phyloP scores from a whole-genome alignment of 1,140 invertebrate genomes.

The Ceratina calcarata region DNA sequence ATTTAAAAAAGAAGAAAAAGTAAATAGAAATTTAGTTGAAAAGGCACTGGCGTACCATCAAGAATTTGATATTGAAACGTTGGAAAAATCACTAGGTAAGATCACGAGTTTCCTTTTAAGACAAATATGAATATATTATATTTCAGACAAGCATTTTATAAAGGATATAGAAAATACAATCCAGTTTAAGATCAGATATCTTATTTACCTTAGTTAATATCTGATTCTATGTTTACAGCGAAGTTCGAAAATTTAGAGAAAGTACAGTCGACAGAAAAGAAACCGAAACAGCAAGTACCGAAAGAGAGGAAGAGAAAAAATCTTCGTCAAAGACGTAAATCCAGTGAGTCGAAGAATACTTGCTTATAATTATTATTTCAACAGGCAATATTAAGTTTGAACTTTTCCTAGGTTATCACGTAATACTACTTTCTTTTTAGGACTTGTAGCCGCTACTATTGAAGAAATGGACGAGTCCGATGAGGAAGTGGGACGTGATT shows the following conservation, averaged over 20 bases:
- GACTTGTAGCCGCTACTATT: conserved; percentile 54
- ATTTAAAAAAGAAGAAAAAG: conserved; percentile 85
- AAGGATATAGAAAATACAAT: background rate
- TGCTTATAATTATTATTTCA: background rate
- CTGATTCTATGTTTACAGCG: conserved; percentile 52
- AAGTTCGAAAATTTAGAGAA: conserved; percentile 64
- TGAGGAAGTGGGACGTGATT: conserved; percentile 39
- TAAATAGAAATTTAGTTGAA: conserved; percentile 81
- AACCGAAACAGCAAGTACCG: conserved; percentile 28
- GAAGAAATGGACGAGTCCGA: conserved; percentile 33
- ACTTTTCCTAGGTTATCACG: background rate
- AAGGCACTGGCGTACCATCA: conserved; percentile 80
- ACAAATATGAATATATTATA: background rate
- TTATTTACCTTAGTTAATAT: background rate
- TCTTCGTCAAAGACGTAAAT: conserved; percentile 42
- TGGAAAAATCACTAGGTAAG: conserved; percentile 79
- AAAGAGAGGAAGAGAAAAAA: conserved; percentile 44
- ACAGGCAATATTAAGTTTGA: background rate
- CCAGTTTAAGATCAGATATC: background rate
- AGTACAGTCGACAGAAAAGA: conserved; percentile 52
- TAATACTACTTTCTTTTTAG: conserved; percentile 22
- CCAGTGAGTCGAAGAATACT: conserved; percentile 54
- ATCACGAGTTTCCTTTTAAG: conserved; percentile 35
- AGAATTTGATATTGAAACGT: conserved; percentile 80
- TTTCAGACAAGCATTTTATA: background rate